Percentiles rank a stretch among this genome's conserved stretches.
These are phyloP conservation scores for human DNA, from an alignment of 2,113 vertebrate genomes.

Conservation along the genomic window GRCh38 chr3:60829001-60829500, in stretches of 20 bases:
- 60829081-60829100: neutral
- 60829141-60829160: neutral
- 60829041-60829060: neutral
- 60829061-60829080: neutral
- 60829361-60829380: neutral
- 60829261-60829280: neutral
- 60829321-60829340: neutral
- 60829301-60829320: neutral
- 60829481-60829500: neutral
- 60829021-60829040: neutral
- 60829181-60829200: neutral
- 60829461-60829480: neutral
- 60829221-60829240: neutral
- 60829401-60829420: conserved; percentile 12
- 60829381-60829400: neutral
- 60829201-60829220: neutral
- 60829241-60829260: neutral
- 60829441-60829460: neutral
- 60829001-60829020: neutral
- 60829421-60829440: neutral
- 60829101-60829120: neutral
- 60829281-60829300: neutral
- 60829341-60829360: neutral
- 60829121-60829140: neutral
- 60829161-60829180: neutral